phyloP scores from a whole-genome alignment of 2,113 vertebrate genomes.

The Limanda limanda region DNA sequence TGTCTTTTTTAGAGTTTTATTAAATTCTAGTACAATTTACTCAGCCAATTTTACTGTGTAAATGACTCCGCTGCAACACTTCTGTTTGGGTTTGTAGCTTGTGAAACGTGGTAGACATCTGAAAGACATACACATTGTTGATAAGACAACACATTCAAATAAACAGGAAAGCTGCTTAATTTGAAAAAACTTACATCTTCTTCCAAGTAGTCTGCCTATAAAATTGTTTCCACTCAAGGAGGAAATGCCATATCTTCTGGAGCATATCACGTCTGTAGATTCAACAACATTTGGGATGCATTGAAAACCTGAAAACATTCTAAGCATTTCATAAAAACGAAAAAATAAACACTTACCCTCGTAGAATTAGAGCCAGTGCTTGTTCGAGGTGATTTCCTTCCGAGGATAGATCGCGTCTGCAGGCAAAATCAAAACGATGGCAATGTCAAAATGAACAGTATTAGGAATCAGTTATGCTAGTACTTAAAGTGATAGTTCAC shows the following conservation, averaged over 20 bases:
- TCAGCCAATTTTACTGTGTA: no score
- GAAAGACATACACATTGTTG: slow-evolving; percentile 25
- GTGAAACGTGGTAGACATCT: slow-evolving; percentile 65
- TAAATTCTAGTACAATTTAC: no score
- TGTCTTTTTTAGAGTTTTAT: no score
- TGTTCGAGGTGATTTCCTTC: background rate
- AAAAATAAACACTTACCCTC: slow-evolving; percentile 42
- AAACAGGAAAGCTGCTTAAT: background rate
- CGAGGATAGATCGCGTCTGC: slow-evolving; percentile 60
- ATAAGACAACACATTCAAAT: background rate
- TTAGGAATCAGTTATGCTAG: background rate
- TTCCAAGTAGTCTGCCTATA: slow-evolving; percentile 43
- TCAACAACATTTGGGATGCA: background rate
- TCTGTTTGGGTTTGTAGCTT: slow-evolving; percentile 21
- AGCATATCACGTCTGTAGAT: background rate
- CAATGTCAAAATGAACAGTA: background rate
- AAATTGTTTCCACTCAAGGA: slow-evolving; percentile 17
- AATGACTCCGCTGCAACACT: slow-evolving; percentile 27
- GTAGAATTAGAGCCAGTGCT: slow-evolving; percentile 35
- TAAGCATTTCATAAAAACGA: no score
- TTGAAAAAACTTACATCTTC: slow-evolving; percentile 42
- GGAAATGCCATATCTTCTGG: slow-evolving; percentile 29
- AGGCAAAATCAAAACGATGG: slow-evolving; percentile 21
- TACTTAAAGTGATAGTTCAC: no score
- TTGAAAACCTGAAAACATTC: no score